These are phyloP conservation scores for Lepus timidus DNA, from an alignment of 2,113 vertebrate genomes.

Conservation along the genomic window DNA sequence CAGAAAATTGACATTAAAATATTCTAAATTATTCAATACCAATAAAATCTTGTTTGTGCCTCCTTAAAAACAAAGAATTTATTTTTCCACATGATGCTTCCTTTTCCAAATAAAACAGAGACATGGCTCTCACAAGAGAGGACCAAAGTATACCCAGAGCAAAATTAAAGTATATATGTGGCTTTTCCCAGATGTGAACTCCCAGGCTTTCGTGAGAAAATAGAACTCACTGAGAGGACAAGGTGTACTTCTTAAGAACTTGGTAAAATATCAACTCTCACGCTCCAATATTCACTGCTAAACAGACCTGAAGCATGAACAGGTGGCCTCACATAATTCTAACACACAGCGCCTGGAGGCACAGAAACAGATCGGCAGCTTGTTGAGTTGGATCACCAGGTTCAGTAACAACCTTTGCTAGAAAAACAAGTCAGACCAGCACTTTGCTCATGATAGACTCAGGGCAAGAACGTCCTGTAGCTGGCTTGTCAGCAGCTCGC, in stretches of 20 bases:
- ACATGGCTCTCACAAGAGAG: constrained; percentile 32
- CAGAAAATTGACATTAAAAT: constrained; percentile 4
- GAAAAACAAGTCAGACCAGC: constrained; percentile 21
- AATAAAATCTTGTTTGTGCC: constrained; percentile 28
- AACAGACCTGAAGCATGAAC: neutral
- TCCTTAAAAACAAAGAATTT: constrained; percentile 30
- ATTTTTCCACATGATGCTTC: constrained; percentile 39
- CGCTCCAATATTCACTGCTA: neutral
- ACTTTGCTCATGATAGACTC: neutral
- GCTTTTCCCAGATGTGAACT: constrained; percentile 54
- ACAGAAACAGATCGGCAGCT: neutral
- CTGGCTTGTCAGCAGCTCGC: neutral
- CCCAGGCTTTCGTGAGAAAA: constrained; percentile 16
- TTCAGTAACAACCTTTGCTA: neutral
- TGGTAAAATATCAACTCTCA: constrained; percentile 3
- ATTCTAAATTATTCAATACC: constrained; percentile 50
- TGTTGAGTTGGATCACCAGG: neutral
- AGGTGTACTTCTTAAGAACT: constrained; percentile 9
- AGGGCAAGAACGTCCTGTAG: neutral
- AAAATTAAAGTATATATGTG: constrained; percentile 65
- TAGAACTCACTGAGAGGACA: neutral
- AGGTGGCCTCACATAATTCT: neutral
- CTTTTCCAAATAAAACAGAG: constrained; percentile 54
- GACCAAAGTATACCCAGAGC: constrained; percentile 28
- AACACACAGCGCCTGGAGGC: neutral